Conservation (phyloP, 2,888 invertebrate species). For the Dynastes maya region DNA sequence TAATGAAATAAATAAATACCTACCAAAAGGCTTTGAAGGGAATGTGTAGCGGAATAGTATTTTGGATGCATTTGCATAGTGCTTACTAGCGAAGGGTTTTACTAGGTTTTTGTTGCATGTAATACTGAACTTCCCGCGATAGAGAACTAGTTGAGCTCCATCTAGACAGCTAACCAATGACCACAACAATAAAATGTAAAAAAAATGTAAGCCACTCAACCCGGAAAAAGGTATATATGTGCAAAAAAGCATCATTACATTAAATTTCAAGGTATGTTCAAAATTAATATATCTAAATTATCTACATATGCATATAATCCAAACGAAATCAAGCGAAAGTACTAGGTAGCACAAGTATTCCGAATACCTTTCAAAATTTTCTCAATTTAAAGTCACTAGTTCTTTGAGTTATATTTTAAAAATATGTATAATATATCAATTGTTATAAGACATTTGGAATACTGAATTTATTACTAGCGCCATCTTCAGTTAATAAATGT, state of each 20-base stretch:
- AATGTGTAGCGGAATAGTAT: constrained; percentile 43
- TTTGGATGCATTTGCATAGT: constrained; percentile 47
- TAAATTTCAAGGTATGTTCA: background rate
- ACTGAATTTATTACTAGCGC: too few species aligned
- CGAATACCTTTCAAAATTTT: too few species aligned
- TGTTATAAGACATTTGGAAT: too few species aligned
- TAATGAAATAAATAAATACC: constrained; percentile 22
- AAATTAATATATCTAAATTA: constrained; percentile 23
- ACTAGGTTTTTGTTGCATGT: constrained; percentile 72
- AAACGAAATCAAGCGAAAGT: too few species aligned
- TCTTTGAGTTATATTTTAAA: too few species aligned
- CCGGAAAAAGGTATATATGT: constrained; percentile 50
- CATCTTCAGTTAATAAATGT: too few species aligned
- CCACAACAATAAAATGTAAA: constrained; percentile 66
- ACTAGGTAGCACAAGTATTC: too few species aligned
- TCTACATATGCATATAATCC: constrained; percentile 7
- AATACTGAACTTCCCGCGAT: constrained; percentile 76
- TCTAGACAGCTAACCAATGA: constrained; percentile 76
- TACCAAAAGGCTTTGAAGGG: constrained; percentile 42
- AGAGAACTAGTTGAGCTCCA: constrained; percentile 78
- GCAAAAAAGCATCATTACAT: background rate
- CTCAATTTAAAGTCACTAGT: too few species aligned
- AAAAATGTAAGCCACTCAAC: constrained; percentile 63
- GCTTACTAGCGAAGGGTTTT: constrained; percentile 48
- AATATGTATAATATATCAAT: too few species aligned